Evolutionary conservation across 2,797 vertebrate species (phyloP).

Genomic region (Pipistrellus pygmaeus): DNA sequence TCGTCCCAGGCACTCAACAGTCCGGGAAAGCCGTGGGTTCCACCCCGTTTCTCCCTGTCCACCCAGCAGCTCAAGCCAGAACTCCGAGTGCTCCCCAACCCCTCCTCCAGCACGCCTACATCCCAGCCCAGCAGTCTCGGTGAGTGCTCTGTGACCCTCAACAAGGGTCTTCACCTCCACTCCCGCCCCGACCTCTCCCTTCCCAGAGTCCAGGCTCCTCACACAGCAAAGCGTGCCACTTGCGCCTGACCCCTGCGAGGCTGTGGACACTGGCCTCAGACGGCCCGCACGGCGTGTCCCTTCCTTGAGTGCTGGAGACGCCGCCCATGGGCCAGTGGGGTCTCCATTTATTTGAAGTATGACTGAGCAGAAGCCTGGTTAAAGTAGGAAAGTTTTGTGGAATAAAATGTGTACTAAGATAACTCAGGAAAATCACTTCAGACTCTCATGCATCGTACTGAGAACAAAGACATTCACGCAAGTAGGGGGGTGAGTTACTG

Average conservation of each 20-base stretch:
- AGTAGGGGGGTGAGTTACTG: no score
- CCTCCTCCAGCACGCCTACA: neutral
- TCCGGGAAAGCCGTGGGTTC: neutral
- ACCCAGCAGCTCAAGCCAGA: neutral
- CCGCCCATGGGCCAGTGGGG: neutral
- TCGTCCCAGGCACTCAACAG: neutral
- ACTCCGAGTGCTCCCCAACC: no score
- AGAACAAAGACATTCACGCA: neutral
- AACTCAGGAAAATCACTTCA: neutral
- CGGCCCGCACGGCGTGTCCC: accelerated
- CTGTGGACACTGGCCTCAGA: neutral
- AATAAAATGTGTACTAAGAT: neutral
- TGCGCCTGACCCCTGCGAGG: neutral
- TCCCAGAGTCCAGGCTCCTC: neutral
- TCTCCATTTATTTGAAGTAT: no score
- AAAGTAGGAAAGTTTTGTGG: neutral
- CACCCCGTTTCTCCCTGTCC: neutral
- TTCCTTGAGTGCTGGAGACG: neutral
- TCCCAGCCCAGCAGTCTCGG: neutral
- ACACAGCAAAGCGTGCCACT: neutral
- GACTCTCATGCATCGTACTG: neutral
- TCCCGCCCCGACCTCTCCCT: accelerated
- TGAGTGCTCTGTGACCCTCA: neutral
- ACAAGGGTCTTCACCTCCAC: neutral
- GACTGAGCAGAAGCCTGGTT: neutral